Percentiles rank a stretch among this genome's conserved stretches.
These are phyloP conservation scores for Eutrigla gurnardus DNA, from an alignment of 2,797 vertebrate genomes.

Conservation along the genomic window DNA sequence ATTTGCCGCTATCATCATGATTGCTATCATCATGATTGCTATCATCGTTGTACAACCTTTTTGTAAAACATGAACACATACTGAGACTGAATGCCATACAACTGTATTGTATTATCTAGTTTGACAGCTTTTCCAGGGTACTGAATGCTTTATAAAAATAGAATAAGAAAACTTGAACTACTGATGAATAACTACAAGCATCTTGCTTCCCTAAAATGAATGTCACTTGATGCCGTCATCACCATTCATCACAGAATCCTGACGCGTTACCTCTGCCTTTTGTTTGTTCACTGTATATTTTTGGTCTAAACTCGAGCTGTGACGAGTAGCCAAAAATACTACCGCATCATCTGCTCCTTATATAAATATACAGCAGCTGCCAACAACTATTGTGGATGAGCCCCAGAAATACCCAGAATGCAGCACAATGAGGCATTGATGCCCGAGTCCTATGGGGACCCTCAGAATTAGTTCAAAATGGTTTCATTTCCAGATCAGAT, in stretches of 20 bases:
- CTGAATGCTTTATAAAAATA: background rate
- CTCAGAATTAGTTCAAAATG: slow-evolving; percentile 31
- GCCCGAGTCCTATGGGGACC: slow-evolving; percentile 23
- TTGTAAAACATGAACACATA: no score
- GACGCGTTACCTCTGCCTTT: slow-evolving; percentile 21
- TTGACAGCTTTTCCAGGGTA: background rate
- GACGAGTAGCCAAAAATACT: slow-evolving; percentile 66
- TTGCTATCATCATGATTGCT: no score
- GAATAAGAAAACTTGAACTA: slow-evolving; percentile 12
- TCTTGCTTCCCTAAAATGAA: slow-evolving; percentile 9
- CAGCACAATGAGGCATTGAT: slow-evolving; percentile 46
- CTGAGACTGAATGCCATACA: no score
- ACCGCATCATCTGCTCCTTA: slow-evolving; percentile 68
- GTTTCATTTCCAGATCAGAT: slow-evolving; percentile 33
- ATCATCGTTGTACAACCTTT: no score
- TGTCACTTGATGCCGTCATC: slow-evolving; percentile 17
- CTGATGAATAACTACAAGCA: background rate
- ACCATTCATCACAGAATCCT: slow-evolving; percentile 45
- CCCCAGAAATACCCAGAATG: slow-evolving; percentile 57
- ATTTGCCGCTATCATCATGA: no score
- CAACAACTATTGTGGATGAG: slow-evolving; percentile 59
- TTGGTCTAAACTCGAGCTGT: slow-evolving; percentile 49
- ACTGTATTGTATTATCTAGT: no score
- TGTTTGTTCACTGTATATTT: slow-evolving; percentile 45
- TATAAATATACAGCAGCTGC: slow-evolving; percentile 70